phyloP scores from a whole-genome alignment of 2,888 invertebrate genomes.

The Beris chalybata region DNA sequence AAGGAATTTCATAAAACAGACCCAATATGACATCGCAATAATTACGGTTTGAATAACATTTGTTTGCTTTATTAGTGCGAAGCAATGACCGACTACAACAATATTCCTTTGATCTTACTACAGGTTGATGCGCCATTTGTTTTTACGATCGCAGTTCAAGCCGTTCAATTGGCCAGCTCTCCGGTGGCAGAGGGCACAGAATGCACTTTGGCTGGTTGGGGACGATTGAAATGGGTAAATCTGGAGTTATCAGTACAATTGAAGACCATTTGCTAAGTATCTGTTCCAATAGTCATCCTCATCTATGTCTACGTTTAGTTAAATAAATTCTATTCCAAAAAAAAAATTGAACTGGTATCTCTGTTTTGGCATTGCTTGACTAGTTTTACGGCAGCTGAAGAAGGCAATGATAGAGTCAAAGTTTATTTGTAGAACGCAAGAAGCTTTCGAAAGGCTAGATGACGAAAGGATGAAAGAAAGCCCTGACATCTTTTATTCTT shows the following conservation, averaged over 20 bases:
- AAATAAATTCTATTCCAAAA: too few species aligned
- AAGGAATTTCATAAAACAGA: background rate
- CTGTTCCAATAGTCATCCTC: background rate
- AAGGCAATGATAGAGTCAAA: too few species aligned
- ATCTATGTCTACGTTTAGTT: too few species aligned
- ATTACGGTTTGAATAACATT: background rate
- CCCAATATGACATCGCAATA: constrained; percentile 1
- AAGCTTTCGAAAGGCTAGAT: too few species aligned
- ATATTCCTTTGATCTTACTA: background rate
- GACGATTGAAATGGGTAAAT: background rate
- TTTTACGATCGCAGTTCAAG: background rate
- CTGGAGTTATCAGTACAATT: background rate
- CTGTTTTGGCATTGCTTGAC: too few species aligned
- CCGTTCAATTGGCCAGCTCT: background rate
- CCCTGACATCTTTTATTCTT: too few species aligned
- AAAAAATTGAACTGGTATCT: too few species aligned
- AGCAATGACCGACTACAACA: background rate
- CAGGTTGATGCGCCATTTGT: constrained; percentile 2
- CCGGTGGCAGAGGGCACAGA: background rate
- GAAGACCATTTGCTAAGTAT: background rate
- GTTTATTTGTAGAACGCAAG: too few species aligned
- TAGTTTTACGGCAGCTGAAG: too few species aligned
- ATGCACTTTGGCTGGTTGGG: background rate
- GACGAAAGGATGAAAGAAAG: too few species aligned
- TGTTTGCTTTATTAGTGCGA: too few species aligned